These are phyloP conservation scores for Hesperophylax magnus DNA, from an alignment of 1,140 invertebrate species.

Conservation along the genomic window DNA sequence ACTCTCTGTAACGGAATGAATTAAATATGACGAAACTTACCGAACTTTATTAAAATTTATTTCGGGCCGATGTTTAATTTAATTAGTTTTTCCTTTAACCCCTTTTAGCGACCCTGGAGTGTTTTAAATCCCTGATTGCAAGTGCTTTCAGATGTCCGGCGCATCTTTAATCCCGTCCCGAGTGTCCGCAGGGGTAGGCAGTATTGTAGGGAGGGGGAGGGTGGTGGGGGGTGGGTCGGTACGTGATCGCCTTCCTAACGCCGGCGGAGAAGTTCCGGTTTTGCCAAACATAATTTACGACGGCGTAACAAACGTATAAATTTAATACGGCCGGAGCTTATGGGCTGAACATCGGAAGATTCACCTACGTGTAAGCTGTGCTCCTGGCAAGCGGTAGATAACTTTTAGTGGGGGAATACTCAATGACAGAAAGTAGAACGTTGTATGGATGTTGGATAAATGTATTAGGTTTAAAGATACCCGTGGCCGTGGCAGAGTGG, in stretches of 20 bases:
- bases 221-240: neutral
- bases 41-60: too few relatives aligned
- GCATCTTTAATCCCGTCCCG: conserved; percentile 10
- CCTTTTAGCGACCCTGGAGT: too few relatives aligned
- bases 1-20: too few relatives aligned
- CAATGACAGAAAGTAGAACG: too few relatives aligned
- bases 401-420: too few relatives aligned
- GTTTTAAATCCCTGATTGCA: conserved; percentile 5
- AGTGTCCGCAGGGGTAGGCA: neutral
- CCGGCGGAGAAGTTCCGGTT: conserved; percentile 18
- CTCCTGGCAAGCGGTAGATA: neutral
- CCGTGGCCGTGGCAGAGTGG: too few relatives aligned
- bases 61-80: too few relatives aligned
- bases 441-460: too few relatives aligned
- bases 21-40: too few relatives aligned
- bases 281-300: conserved; percentile 21
- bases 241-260: conserved; percentile 27
- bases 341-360: neutral
- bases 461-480: too few relatives aligned
- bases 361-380: neutral
- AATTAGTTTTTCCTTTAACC: too few relatives aligned
- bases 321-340: neutral
- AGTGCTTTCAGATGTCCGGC: conserved; percentile 25
- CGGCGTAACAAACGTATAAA: conserved; percentile 5
- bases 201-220: too few relatives aligned